These are phyloP conservation scores for Toxotes chatareus DNA, from an alignment of 2,113 vertebrate genomes.

Conservation along the genomic window DNA sequence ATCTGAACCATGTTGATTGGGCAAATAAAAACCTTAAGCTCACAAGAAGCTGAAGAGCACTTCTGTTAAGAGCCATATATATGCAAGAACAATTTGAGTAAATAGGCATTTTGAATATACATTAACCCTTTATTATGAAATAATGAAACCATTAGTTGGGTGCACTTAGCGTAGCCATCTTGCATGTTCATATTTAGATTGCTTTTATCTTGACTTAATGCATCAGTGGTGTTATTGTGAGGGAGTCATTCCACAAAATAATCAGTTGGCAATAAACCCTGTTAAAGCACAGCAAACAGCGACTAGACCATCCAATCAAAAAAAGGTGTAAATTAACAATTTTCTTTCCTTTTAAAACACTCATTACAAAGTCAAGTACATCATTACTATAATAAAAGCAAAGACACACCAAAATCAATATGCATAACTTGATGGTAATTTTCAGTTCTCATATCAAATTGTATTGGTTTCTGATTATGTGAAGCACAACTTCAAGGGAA, in stretches of 20 bases:
- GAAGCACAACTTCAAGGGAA: slow-evolving; percentile 32
- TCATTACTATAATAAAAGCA: slow-evolving; percentile 58
- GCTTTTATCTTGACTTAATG: slow-evolving; percentile 83
- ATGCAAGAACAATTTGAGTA: slow-evolving; percentile 66
- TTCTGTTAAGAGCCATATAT: slow-evolving; percentile 45
- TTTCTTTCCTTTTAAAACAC: slow-evolving; percentile 74
- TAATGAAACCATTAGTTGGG: slow-evolving; percentile 83
- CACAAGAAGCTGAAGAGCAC: slow-evolving; percentile 14
- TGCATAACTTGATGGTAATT: slow-evolving; percentile 59
- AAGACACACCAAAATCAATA: slow-evolving; percentile 61
- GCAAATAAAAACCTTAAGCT: slow-evolving; percentile 24
- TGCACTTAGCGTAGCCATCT: slow-evolving; percentile 77
- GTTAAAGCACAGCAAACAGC: slow-evolving; percentile 75
- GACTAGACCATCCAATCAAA: slow-evolving; percentile 67
- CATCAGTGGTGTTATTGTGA: slow-evolving; percentile 76
- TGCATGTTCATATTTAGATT: slow-evolving; percentile 82
- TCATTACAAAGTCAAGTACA: slow-evolving; percentile 68
- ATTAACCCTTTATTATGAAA: slow-evolving; percentile 82
- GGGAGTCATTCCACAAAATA: slow-evolving; percentile 79
- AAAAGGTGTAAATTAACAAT: slow-evolving; percentile 78
- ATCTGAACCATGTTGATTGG: background rate
- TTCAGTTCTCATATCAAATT: slow-evolving; percentile 47
- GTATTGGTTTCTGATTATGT: slow-evolving; percentile 57
- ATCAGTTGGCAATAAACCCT: slow-evolving; percentile 77
- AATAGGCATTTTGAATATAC: slow-evolving; percentile 79